These are phyloP conservation scores for Epirrita christyi DNA, from an alignment of 2,888 invertebrate species.

Conservation along the genomic window DNA sequence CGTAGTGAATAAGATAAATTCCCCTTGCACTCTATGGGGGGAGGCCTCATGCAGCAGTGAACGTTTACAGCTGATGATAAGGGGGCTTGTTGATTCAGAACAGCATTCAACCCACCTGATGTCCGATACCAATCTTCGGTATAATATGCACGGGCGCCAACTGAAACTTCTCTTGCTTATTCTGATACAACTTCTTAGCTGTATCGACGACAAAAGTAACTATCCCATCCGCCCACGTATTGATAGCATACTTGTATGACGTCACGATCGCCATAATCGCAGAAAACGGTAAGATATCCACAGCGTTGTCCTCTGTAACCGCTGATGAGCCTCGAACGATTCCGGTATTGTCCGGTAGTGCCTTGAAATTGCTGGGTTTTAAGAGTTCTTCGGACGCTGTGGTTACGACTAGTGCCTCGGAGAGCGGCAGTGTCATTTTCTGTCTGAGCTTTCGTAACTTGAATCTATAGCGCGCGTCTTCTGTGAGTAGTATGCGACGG, in stretches of 20 bases:
- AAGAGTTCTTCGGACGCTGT: constrained; percentile 80
- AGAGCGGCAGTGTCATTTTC: constrained; percentile 66
- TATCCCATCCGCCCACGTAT: constrained; percentile 85
- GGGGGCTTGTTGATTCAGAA: too few species aligned
- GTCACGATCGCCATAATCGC: constrained; percentile 86
- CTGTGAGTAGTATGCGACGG: constrained; percentile 65
- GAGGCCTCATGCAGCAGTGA: too few species aligned
- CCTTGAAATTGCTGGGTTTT: constrained; percentile 84
- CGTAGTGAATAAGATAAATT: too few species aligned
- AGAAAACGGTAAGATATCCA: constrained; percentile 79
- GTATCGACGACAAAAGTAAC: constrained; percentile 85
- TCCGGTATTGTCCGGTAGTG: constrained; percentile 85
- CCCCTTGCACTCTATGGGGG: too few species aligned
- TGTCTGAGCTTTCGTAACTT: constrained; percentile 69
- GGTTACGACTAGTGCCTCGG: constrained; percentile 50
- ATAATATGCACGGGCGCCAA: constrained; percentile 84
- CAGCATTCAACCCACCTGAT: constrained; percentile 72
- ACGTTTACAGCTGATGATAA: too few species aligned
- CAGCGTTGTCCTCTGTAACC: constrained; percentile 54
- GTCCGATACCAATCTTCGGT: constrained; percentile 86
- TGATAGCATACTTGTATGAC: constrained; percentile 84
- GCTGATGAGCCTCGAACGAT: constrained; percentile 77
- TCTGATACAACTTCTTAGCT: constrained; percentile 66
- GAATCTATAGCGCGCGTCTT: constrained; percentile 67
- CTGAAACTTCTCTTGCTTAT: constrained; percentile 71